phyloP scores from a whole-genome alignment of 2,888 invertebrate genomes.

The Elysia crispata region DNA sequence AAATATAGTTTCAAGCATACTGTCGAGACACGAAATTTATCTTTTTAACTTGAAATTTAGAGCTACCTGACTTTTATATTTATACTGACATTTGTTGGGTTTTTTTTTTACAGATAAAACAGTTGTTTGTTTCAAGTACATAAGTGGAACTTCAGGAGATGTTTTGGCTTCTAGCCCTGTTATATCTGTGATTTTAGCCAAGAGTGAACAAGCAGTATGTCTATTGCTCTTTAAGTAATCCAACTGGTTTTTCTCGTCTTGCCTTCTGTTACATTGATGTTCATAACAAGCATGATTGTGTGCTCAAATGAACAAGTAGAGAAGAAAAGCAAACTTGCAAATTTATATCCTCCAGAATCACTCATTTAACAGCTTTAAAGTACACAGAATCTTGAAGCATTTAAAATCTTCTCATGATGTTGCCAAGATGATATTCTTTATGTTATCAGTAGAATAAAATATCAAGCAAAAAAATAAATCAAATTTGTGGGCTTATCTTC shows the following conservation, averaged over 20 bases:
- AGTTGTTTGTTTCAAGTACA: slow-evolving; percentile 78
- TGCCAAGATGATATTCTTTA: no score
- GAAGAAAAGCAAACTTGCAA: no score
- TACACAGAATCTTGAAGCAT: no score
- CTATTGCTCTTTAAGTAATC: background rate
- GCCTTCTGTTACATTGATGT: background rate
- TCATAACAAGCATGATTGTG: no score
- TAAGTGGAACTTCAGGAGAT: slow-evolving; percentile 76
- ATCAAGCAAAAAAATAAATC: no score
- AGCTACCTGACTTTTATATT: background rate
- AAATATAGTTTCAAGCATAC: no score
- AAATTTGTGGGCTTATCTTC: no score
- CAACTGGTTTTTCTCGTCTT: background rate
- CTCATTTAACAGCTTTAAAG: no score
- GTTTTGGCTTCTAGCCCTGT: slow-evolving; percentile 77
- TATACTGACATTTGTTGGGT: background rate
- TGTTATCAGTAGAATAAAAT: no score
- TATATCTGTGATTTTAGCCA: slow-evolving; percentile 61
- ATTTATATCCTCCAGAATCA: background rate
- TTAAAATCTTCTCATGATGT: no score
- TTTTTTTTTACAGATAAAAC: slow-evolving; percentile 69
- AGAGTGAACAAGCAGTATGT: slow-evolving; percentile 33
- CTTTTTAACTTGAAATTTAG: background rate
- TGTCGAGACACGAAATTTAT: no score
- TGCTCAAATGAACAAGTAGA: no score